Base-by-base conservation (phyloP, 2,888 invertebrate genomes). In the Tuberolachnus salignus region DNA sequence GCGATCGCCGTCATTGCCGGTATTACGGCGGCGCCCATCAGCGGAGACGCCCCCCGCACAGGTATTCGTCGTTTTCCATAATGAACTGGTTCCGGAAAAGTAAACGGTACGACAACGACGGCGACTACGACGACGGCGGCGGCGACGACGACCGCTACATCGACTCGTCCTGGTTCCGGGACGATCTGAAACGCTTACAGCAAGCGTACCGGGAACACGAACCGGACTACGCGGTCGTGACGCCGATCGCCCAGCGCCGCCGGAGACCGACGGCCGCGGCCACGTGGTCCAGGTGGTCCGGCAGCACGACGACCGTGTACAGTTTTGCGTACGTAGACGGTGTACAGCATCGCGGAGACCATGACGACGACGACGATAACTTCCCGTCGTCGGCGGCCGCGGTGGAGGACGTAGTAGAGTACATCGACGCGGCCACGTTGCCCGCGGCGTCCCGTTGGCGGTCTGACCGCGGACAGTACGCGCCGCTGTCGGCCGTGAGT, bases 231-330 rank as follows among this genome's bases (percentile, higher is more conserved):
- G 75, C 34, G 34, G 66, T 49, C 13, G 67, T 67, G 34, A 57
- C 74, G 19, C 66, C 75, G 42, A 34, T 57, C 42, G 66, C 26
- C 3, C 8, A 34, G 19, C 57, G 13, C n/a, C 57, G 23, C 34
- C 61, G 72, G 14, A 44, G 66, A n/a, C 14, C 23, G 11, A 11
- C 21, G 16, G 16, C 49, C 1, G 49, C 34, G 2, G 26, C 55
- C 21, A 59, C 67, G 4, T 67, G 75, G 75, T 66, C 49, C 11
- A n/a, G 21, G 8, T 78, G 75, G 75, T 78, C 75, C 19, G 75
- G 75, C 6, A 78, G 75, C 9, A 78, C 75, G 46, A 78, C 75
- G 3, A 78, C 75, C 67, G 75, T 75, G 53, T 75, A 75, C 67
- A 78, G 75, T 59, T 78, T 78, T 59, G 75, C 66, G 42, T 69